Evolutionary conservation across 2,888 invertebrate species (phyloP).

Genomic region (Arge pagana): DNA sequence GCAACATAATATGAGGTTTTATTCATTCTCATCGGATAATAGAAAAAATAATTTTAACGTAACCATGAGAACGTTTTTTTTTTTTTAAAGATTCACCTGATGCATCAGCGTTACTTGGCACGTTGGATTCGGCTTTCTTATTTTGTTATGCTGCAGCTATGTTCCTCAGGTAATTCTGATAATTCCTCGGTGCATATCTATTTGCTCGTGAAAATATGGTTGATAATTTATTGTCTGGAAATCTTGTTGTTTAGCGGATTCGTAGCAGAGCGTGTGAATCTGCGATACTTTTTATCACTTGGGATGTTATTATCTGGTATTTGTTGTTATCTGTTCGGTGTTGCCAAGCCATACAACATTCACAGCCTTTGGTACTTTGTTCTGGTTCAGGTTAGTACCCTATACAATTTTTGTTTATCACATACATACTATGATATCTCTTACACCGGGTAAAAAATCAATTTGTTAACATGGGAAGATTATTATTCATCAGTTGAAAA

Average conservation of each 20-base stretch:
- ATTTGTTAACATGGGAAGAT: too few species aligned
- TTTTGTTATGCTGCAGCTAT: slow-evolving; percentile 92
- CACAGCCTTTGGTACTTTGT: slow-evolving; percentile 84
- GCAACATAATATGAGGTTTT: too few species aligned
- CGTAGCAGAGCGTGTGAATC: slow-evolving; percentile 88
- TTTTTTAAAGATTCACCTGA: slow-evolving; percentile 66
- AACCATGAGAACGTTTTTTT: too few species aligned
- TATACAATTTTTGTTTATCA: too few species aligned
- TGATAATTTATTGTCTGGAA: slow-evolving; percentile 27
- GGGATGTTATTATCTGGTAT: slow-evolving; percentile 91
- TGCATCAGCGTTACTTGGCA: slow-evolving; percentile 79
- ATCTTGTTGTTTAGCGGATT: slow-evolving; percentile 68
- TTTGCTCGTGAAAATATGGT: too few species aligned
- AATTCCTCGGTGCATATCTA: slow-evolving; percentile 13
- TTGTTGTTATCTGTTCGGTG: slow-evolving; percentile 86
- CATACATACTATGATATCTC: too few species aligned
- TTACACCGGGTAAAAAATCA: too few species aligned
- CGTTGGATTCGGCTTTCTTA: slow-evolving; percentile 88
- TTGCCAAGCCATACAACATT: slow-evolving; percentile 79
- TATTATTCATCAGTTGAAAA: too few species aligned
- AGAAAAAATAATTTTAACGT: slow-evolving; percentile 6
- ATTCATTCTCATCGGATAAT: too few species aligned
- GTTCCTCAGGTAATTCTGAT: slow-evolving; percentile 70
- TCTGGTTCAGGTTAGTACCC: slow-evolving; percentile 72
- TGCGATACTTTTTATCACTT: slow-evolving; percentile 86